Percentiles rank a stretch among this genome's conserved stretches.
These are phyloP conservation scores for Drepana arcuata DNA, from an alignment of 1,140 invertebrate genomes.

Conservation along the genomic window DNA sequence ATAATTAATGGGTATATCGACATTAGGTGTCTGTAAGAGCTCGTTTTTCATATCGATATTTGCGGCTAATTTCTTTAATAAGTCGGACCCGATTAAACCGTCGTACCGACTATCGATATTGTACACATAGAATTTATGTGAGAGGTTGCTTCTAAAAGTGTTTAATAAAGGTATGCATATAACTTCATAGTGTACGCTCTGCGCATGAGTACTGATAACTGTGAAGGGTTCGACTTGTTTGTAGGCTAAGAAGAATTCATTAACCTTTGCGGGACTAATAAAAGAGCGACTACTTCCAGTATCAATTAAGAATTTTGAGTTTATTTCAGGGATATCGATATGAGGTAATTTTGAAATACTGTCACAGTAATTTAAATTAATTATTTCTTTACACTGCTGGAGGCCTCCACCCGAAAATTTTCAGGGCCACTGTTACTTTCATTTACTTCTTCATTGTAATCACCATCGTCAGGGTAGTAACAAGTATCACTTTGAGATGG, in stretches of 20 bases:
- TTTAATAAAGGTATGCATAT: background rate
- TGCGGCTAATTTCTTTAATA: slow-evolving; percentile 1
- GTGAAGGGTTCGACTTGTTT: slow-evolving; percentile 3
- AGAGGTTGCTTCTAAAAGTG: background rate
- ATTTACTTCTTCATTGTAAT: too few species aligned
- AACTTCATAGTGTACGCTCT: slow-evolving; percentile 2
- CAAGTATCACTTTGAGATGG: too few species aligned
- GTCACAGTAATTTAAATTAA: slow-evolving; percentile 6
- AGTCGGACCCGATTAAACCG: slow-evolving; percentile 20
- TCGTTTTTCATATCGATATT: slow-evolving; percentile 2
- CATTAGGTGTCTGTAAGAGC: background rate
- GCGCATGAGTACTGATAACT: slow-evolving; percentile 5
- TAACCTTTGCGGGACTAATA: slow-evolving; percentile 4
- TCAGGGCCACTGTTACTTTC: too few species aligned
- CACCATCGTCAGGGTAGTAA: too few species aligned
- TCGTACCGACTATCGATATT: slow-evolving; percentile 16
- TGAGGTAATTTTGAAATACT: slow-evolving; percentile 3
- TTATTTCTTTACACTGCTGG: background rate
- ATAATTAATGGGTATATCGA: slow-evolving; percentile 8
- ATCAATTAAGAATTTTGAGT: slow-evolving; percentile 6
- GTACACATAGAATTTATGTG: slow-evolving; percentile 12
- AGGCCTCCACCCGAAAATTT: slow-evolving; percentile 2
- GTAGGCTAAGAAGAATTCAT: slow-evolving; percentile 2
- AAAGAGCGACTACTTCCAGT: slow-evolving; percentile 7
- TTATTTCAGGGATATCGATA: slow-evolving; percentile 4